Evolutionary conservation across 2,113 vertebrate species (phyloP).

Genomic region (Nibea coibor): DNA sequence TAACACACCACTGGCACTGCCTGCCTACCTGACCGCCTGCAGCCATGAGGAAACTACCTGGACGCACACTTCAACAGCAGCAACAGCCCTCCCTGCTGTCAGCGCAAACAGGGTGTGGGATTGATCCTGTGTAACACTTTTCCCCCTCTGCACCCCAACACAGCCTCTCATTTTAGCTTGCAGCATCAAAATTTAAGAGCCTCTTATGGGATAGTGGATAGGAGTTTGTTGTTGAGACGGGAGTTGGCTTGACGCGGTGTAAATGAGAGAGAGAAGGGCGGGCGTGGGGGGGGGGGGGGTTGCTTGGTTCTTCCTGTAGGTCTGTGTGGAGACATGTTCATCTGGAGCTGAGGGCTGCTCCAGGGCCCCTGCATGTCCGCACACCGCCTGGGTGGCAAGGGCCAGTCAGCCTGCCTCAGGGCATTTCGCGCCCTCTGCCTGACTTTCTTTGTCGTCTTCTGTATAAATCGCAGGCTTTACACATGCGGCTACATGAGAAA

Average conservation of each 20-base stretch:
- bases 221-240: slow-evolving; percentile 67
- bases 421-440: slow-evolving; percentile 79
- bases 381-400: slow-evolving; percentile 81
- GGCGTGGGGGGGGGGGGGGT: slow-evolving; percentile 20
- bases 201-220: slow-evolving; percentile 62
- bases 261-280: slow-evolving; percentile 78
- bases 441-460: slow-evolving; percentile 68
- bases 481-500: slow-evolving; percentile 29
- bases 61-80: slow-evolving; percentile 67
- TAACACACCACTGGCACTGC: slow-evolving; percentile 68
- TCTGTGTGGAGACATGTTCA: slow-evolving; percentile 85
- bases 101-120: slow-evolving; percentile 60
- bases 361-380: slow-evolving; percentile 68
- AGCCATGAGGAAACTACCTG: slow-evolving; percentile 72
- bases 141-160: slow-evolving; percentile 32
- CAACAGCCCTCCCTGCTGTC: slow-evolving; percentile 68
- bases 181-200: slow-evolving; percentile 71
- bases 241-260: slow-evolving; percentile 78
- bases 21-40: slow-evolving; percentile 73
- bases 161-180: slow-evolving; percentile 60
- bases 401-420: slow-evolving; percentile 85
- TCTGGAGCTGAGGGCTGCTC: slow-evolving; percentile 73
- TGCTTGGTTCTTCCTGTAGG: slow-evolving; percentile 71
- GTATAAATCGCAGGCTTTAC: slow-evolving; percentile 53
- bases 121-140: slow-evolving; percentile 61